Percentiles rank a stretch among this genome's conserved stretches.
Evolutionary conservation across 2,797 vertebrate genomes (phyloP).

Genomic region (Pangasius mekongensis): DNA sequence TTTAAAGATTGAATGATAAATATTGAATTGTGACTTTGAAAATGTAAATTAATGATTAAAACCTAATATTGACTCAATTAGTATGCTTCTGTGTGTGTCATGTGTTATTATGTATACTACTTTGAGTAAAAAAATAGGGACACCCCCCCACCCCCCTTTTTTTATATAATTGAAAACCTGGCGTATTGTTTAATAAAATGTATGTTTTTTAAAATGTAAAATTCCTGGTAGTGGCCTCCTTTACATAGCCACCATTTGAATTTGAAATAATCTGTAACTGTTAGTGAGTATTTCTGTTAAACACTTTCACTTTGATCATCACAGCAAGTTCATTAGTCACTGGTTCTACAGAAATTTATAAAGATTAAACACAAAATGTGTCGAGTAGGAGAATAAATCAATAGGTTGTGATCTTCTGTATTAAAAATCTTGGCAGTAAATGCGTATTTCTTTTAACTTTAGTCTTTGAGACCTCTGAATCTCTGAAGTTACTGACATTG

Average conservation of each 20-base stretch:
- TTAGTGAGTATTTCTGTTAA: background rate
- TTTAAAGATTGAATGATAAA: too few species aligned
- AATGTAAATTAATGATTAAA: background rate
- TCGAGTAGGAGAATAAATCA: background rate
- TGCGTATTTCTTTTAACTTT: background rate
- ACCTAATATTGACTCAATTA: background rate
- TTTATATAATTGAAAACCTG: background rate
- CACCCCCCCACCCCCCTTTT: too few species aligned
- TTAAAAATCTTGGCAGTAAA: background rate
- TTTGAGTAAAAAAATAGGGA: background rate
- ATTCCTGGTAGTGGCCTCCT: background rate
- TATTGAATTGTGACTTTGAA: background rate
- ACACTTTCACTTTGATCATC: background rate
- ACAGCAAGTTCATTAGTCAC: background rate
- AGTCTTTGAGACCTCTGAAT: conserved; percentile 6
- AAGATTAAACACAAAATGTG: background rate
- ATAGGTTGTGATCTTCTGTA: background rate
- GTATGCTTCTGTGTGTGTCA: background rate
- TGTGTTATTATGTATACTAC: background rate
- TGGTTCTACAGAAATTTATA: background rate
- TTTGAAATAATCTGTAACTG: background rate
- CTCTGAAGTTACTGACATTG: background rate
- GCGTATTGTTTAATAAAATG: background rate
- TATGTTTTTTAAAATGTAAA: background rate
- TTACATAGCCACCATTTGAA: background rate